A percentile compares a stretch with the other conserved stretches of the same genome.
Evolutionary conservation across 2,113 vertebrate genomes (phyloP).

Genomic region (Rafetus swinhoei): DNA sequence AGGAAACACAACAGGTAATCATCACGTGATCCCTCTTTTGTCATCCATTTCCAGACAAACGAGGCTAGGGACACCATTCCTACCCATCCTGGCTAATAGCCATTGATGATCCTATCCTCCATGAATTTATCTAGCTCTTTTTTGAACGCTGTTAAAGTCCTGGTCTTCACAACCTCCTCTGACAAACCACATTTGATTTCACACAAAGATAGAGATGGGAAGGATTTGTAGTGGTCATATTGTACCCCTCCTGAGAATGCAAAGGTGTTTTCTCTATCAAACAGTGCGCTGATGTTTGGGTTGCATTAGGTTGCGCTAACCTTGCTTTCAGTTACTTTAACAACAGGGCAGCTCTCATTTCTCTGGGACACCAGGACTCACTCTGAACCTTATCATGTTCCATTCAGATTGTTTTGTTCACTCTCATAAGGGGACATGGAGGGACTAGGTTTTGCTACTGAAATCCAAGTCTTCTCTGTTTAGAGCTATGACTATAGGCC

Average conservation of each 20-base stretch:
- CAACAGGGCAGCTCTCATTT: neutral
- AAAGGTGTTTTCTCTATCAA: neutral
- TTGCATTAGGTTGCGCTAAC: no score
- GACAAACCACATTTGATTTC: neutral
- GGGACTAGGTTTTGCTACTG: neutral
- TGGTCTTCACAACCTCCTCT: no score
- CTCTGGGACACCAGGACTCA: neutral
- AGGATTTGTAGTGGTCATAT: neutral
- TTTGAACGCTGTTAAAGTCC: no score
- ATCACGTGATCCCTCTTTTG: no score
- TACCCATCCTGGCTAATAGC: no score
- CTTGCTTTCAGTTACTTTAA: neutral
- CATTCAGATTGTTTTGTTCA: neutral
- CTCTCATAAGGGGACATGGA: neutral
- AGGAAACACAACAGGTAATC: no score
- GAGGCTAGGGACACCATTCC: no score
- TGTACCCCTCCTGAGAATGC: neutral
- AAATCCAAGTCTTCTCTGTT: neutral
- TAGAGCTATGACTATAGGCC: neutral
- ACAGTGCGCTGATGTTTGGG: neutral
- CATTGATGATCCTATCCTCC: no score
- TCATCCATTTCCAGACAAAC: no score
- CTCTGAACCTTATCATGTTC: neutral
- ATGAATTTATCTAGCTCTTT: no score
- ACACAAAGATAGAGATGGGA: neutral